Evolutionary conservation across 2,888 invertebrate species (phyloP).

Genomic region (Mesochorus sp.): DNA sequence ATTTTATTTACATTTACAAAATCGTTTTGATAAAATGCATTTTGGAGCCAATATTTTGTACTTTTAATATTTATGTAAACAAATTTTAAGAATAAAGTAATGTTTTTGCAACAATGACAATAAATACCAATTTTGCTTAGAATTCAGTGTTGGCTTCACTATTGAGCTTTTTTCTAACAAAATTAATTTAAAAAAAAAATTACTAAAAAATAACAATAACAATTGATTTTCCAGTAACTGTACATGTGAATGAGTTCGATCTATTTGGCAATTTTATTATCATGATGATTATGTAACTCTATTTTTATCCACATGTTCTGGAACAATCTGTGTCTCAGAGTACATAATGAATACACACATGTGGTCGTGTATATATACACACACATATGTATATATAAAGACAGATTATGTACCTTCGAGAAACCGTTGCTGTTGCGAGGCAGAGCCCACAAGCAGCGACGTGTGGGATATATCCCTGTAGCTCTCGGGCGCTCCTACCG

Average conservation of each 20-base stretch:
- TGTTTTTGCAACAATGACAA: no score
- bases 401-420: slow-evolving; percentile 52
- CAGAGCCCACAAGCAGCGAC: slow-evolving; percentile 65
- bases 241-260: neutral
- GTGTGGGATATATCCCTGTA: slow-evolving; percentile 58
- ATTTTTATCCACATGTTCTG: slow-evolving; percentile 16
- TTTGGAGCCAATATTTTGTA: no score
- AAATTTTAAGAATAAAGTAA: no score
- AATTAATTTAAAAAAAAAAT: no score
- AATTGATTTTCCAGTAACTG: neutral
- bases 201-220: neutral
- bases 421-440: slow-evolving; percentile 71
- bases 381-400: slow-evolving; percentile 3
- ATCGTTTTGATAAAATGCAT: no score
- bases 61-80: no score
- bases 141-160: no score
- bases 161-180: no score
- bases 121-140: no score
- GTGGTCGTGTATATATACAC: neutral
- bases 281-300: neutral
- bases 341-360: neutral
- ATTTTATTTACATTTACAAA: no score
- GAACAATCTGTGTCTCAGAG: neutral
- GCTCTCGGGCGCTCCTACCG: slow-evolving; percentile 40
- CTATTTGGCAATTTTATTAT: neutral